A percentile compares a stretch with the other conserved stretches of the same genome.
These are phyloP conservation scores for Pantherophis guttatus DNA, from an alignment of 2,113 vertebrate species.

Conservation along the genomic window DNA sequence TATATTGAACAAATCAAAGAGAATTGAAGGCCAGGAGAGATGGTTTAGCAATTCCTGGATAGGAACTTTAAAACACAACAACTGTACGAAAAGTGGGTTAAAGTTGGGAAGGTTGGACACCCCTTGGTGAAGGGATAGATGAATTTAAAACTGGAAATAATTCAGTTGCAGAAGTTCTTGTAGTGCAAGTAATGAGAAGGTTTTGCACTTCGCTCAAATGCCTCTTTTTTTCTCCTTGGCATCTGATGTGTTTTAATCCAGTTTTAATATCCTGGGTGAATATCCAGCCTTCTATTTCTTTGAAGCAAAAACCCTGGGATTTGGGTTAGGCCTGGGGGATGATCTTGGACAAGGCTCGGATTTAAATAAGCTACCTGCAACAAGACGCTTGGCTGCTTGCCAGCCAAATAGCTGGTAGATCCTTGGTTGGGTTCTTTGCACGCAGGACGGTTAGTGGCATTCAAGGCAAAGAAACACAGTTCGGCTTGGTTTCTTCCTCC, in stretches of 20 bases:
- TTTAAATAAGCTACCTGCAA: neutral
- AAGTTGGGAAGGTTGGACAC: neutral
- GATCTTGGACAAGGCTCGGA: neutral
- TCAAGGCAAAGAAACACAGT: neutral
- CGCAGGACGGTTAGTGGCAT: neutral
- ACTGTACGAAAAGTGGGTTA: neutral
- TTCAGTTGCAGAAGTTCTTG: neutral
- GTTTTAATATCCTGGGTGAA: neutral
- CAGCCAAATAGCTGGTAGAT: neutral
- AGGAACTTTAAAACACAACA: neutral
- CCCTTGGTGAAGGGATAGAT: neutral
- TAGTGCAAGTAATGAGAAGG: neutral
- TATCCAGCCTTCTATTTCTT: neutral
- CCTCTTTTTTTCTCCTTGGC: neutral
- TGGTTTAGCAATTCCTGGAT: neutral
- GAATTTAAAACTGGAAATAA: neutral
- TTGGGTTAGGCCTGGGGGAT: neutral
- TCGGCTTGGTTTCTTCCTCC: neutral
- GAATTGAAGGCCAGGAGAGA: neutral
- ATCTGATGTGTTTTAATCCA: neutral
- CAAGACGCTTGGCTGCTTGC: neutral
- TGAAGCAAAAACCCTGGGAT: neutral
- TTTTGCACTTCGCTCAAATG: neutral
- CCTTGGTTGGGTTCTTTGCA: neutral
- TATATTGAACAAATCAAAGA: neutral